A percentile compares a stretch with the other conserved stretches of the same genome.
These are phyloP conservation scores for Arnoldichthys spilopterus DNA, from an alignment of 2,797 vertebrate species.

Conservation along the genomic window DNA sequence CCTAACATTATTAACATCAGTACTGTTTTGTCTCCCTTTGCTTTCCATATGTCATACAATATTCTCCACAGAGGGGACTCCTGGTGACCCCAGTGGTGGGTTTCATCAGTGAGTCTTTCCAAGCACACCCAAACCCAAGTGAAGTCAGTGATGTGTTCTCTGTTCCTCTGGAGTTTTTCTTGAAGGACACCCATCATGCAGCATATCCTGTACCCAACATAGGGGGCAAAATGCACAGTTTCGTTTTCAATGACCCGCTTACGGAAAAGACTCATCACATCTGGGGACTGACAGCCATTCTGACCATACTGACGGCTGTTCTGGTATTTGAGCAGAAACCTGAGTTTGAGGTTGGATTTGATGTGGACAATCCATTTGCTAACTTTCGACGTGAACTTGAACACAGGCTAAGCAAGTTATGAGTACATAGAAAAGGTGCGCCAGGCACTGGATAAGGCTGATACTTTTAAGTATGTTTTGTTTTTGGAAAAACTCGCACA, in stretches of 20 bases:
- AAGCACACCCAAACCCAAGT: slow-evolving; percentile 80
- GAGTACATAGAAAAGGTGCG: slow-evolving; percentile 56
- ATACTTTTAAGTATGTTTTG: too few relatives aligned
- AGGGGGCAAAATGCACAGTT: slow-evolving; percentile 70
- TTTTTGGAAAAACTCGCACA: too few relatives aligned
- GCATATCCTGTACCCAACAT: slow-evolving; percentile 36
- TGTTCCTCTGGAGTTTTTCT: slow-evolving; percentile 88
- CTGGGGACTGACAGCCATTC: slow-evolving; percentile 86
- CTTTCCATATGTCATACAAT: slow-evolving; percentile 26
- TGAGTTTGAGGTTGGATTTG: slow-evolving; percentile 80
- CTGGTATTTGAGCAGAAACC: slow-evolving; percentile 78
- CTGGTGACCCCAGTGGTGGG: slow-evolving; percentile 89
- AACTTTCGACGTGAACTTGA: slow-evolving; percentile 73
- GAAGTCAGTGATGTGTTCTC: slow-evolving; percentile 91
- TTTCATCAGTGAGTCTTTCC: slow-evolving; percentile 86
- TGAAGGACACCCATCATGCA: slow-evolving; percentile 72
- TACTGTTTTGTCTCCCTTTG: neutral
- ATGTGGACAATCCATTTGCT: slow-evolving; percentile 72
- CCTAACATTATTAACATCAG: neutral
- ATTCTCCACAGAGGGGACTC: slow-evolving; percentile 71
- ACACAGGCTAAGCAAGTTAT: slow-evolving; percentile 80
- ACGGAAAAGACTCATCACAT: slow-evolving; percentile 77
- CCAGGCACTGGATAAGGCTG: neutral
- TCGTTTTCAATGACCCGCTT: slow-evolving; percentile 76
- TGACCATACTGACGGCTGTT: slow-evolving; percentile 80